Evolutionary conservation across 2,113 vertebrate genomes (phyloP), one percentile per base, ranked within the genome.

Genomic region (Microcebus lehilahytsara): DNA sequence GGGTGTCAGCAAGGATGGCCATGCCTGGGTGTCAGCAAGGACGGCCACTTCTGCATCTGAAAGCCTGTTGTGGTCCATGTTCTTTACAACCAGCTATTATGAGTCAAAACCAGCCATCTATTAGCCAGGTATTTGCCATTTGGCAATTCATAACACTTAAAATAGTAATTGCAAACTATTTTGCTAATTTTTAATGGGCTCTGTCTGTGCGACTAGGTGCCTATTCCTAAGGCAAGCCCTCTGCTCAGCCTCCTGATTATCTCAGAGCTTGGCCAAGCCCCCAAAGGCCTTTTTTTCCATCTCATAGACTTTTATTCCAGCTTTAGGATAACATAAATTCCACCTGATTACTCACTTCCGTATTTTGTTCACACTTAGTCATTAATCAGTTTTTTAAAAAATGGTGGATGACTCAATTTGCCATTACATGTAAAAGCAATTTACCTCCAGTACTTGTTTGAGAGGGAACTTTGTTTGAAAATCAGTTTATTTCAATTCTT

Each of bases 281-380:
- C 20, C 0, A 71, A 58, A 30, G 53, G 71, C 67, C 89, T 71
- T 69, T 30, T 78, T 86, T 95, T 81, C 91, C 93, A 64, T 46
- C 32, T 95, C 79, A 86, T 89, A 58, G 72, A 96, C 93, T 96
- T 98, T 96, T 89, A 72, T 88, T 75, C 79, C 49, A 95, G 60
- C 10, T 97, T 56, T 95, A 93, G 95, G 79, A 97, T 83, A 91
- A 67, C 93, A 80, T 78, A 97, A 97, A 98, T 97, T 97, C 94
- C 91, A 96, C 95, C 96, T 75, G 85, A 89, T 96, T 96, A 96
- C 80, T 98, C 87, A 40, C 23, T 93, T 95, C 87, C 93, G 60
- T 96, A 32, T 91, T n/a, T 97, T 93, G 84, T 96, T 96, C 97
- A 79, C 25, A 17, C 42, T 79, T 75, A 58, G 51, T 89, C 91